These are phyloP conservation scores for Cephus sareptanus DNA, from an alignment of 2,888 invertebrate species.

Conservation along the genomic window DNA sequence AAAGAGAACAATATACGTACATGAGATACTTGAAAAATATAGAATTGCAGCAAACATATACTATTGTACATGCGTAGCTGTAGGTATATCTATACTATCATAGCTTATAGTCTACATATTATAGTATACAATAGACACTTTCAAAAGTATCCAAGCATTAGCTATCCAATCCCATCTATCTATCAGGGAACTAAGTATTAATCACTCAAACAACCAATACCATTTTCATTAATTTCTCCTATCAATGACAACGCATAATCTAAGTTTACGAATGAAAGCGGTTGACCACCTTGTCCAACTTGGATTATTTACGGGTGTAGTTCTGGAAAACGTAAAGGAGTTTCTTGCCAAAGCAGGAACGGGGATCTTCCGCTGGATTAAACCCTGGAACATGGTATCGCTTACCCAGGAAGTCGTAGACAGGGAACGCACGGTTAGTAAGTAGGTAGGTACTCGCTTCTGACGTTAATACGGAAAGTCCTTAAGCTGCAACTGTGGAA, in stretches of 20 bases:
- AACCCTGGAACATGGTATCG: not conserved
- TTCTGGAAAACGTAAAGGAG: not conserved
- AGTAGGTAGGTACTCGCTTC: not conserved
- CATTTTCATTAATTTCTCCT: not conserved
- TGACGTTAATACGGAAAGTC: conserved; percentile 6
- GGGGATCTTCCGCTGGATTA: not conserved
- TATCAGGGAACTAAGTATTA: not conserved
- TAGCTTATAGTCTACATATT: no score
- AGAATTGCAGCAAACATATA: no score
- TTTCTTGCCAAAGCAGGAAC: not conserved
- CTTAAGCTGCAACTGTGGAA: not conserved
- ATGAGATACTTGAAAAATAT: no score
- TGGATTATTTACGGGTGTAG: not conserved
- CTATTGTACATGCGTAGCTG: no score
- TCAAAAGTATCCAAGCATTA: not conserved
- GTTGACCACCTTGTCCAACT: not conserved
- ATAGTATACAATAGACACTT: not conserved
- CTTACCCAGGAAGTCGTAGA: not conserved
- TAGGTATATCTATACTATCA: no score
- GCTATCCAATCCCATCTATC: not conserved
- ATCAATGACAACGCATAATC: not conserved
- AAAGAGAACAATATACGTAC: not conserved
- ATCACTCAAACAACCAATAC: not conserved
- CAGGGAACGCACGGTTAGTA: not conserved
- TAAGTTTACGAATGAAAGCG: not conserved